Percentiles rank a stretch among this genome's conserved stretches.
phyloP scores from a whole-genome alignment of 2,113 vertebrate genomes.

The Thymallus thymallus region DNA sequence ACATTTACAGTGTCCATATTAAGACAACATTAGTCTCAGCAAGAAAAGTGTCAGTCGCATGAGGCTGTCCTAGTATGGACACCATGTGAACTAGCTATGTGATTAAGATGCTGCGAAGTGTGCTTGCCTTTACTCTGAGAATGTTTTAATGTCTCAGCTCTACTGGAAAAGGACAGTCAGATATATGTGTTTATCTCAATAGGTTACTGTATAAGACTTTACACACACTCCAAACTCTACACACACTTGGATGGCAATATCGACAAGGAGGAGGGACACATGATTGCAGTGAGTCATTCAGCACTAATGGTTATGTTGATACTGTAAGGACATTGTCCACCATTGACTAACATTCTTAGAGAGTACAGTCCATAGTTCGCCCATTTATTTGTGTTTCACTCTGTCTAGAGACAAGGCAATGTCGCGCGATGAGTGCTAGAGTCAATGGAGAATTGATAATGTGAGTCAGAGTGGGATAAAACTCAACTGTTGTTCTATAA shows the following conservation, averaged over 20 bases:
- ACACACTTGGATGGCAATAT: neutral
- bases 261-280: neutral
- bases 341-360: neutral
- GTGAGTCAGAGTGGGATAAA: no score
- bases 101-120: neutral
- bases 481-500: no score
- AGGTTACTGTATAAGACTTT: neutral
- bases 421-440: no score
- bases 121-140: constrained; percentile 1
- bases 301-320: neutral
- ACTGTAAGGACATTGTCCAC: neutral
- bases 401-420: no score
- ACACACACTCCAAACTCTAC: neutral
- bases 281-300: neutral
- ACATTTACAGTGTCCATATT: no score
- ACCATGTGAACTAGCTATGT: neutral
- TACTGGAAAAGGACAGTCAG: neutral
- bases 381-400: neutral
- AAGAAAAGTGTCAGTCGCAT: neutral
- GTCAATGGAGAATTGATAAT: no score
- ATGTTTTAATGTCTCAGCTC: neutral
- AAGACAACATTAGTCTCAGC: neutral
- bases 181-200: no score
- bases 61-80: no score
- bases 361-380: neutral